Conservation (phyloP, 2,113 vertebrate genomes). For the Motacilla alba region DNA sequence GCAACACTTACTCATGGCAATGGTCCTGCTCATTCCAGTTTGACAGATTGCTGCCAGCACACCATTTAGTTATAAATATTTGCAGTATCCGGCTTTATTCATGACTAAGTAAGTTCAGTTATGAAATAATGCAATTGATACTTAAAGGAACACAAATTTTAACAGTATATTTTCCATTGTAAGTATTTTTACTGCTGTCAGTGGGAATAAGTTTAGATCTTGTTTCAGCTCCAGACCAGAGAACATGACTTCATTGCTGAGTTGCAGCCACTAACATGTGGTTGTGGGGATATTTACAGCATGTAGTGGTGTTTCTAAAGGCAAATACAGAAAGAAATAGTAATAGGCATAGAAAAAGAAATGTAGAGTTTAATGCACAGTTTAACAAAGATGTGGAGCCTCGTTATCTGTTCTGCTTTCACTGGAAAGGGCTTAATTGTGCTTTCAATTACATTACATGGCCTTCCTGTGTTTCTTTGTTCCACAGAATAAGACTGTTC, state of each 20-base stretch:
- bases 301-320: neutral
- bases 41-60: neutral
- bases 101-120: neutral
- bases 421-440: neutral
- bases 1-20: neutral
- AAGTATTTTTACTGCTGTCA: neutral
- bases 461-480: neutral
- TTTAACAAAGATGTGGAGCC: neutral
- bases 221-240: constrained; percentile 1
- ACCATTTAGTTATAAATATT: constrained; percentile 10
- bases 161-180: neutral
- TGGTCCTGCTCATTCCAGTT: neutral
- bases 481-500: neutral
- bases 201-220: constrained; percentile 10
- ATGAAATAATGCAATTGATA: neutral
- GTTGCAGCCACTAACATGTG: neutral
- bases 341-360: neutral
- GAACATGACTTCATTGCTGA: neutral
- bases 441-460: neutral
- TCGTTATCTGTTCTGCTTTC: neutral
- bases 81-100: neutral
- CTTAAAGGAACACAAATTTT: neutral
- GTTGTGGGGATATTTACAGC: neutral
- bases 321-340: neutral
- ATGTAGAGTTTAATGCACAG: neutral